Evolutionary conservation across 2,113 vertebrate genomes (phyloP).

Genomic region (Cyanoderma ruficeps): DNA sequence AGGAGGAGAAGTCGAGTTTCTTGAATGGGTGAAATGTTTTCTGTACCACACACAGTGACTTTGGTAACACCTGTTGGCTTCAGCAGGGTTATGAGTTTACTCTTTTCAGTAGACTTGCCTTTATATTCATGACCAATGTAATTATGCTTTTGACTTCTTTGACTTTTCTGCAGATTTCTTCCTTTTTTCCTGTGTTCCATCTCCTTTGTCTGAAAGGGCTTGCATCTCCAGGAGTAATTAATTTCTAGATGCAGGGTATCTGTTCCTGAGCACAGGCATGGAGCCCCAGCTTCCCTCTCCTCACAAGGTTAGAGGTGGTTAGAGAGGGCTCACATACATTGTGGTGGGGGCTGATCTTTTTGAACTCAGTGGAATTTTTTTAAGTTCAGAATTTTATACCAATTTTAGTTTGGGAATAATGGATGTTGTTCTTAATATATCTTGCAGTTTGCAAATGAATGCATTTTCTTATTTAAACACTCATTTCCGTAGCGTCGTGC

Average conservation of each 20-base stretch:
- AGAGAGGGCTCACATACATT: not conserved
- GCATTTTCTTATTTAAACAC: not conserved
- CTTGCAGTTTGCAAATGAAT: not conserved
- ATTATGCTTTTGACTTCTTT: not conserved
- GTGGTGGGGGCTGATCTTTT: not conserved
- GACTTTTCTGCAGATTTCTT: not conserved
- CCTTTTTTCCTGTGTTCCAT: not conserved
- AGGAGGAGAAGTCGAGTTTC: not conserved
- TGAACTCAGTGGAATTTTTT: not conserved
- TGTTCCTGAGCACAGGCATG: not conserved
- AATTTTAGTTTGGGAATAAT: not conserved
- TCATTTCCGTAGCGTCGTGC: fast-evolving
- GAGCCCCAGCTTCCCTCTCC: not conserved
- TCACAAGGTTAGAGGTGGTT: not conserved
- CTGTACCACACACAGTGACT: not conserved
- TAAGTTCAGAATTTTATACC: not conserved
- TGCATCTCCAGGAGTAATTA: not conserved
- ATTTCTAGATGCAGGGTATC: not conserved
- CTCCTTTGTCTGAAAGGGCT: not conserved
- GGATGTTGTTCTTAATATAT: not conserved
- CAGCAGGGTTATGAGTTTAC: not conserved
- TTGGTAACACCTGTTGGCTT: not conserved
- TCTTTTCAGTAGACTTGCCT: not conserved
- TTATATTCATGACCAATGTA: not conserved
- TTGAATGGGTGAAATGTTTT: not conserved